Percentiles rank a stretch among this genome's conserved stretches.
Evolutionary conservation across 2,888 invertebrate genomes (phyloP).

Genomic region (Pheosia tremula): DNA sequence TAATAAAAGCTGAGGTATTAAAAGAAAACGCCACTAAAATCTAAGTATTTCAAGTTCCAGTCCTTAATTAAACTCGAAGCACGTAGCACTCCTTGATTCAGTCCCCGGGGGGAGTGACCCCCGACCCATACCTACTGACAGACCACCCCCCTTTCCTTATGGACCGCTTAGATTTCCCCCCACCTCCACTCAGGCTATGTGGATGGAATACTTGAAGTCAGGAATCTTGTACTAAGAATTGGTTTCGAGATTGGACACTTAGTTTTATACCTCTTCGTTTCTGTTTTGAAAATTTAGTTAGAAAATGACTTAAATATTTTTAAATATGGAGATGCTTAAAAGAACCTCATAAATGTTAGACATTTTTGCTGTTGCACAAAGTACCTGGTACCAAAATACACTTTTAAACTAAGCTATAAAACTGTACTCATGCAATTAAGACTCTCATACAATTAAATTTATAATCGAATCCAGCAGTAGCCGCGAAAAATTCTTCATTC

Average conservation of each 20-base stretch:
- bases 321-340: neutral
- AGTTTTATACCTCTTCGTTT: slow-evolving; percentile 62
- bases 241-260: slow-evolving; percentile 78
- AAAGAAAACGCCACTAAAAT: slow-evolving; percentile 81
- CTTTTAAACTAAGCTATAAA: no score
- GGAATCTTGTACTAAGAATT: slow-evolving; percentile 82
- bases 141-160: slow-evolving; percentile 71
- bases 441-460: no score
- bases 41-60: slow-evolving; percentile 78
- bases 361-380: no score
- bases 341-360: no score
- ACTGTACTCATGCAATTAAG: no score
- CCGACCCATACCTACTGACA: slow-evolving; percentile 46
- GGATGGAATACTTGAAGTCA: slow-evolving; percentile 79
- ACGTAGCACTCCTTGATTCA: slow-evolving; percentile 84
- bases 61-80: slow-evolving; percentile 82
- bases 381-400: no score
- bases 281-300: slow-evolving; percentile 34
- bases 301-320: slow-evolving; percentile 5
- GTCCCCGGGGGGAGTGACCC: slow-evolving; percentile 67
- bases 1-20: slow-evolving; percentile 58
- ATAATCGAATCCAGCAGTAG: neutral
- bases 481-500: neutral
- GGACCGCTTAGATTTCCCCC: slow-evolving; percentile 84
- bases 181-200: slow-evolving; percentile 77